Evolutionary conservation across 2,113 vertebrate species (phyloP), one percentile per base, ranked within the genome.

Genomic region (Lipotes vexillifer): DNA sequence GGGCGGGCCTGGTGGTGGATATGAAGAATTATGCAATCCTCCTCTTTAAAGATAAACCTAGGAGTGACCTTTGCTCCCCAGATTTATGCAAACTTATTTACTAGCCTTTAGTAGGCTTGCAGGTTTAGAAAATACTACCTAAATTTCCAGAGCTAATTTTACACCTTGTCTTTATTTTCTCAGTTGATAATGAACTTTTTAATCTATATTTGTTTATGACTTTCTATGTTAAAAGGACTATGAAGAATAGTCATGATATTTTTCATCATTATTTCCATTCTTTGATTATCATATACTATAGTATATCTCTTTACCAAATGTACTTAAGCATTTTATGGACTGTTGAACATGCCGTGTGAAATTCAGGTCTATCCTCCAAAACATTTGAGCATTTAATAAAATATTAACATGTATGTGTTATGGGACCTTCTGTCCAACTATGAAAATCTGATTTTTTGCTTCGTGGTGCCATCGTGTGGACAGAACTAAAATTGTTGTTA

Each of bases 401-500:
- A 44, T 75, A 57, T 20, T 55, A 90, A 55, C 5, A 36, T 33
- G 1, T n/a, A 15, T 55, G 4, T 89, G 23, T 65, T 72, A 27
- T 0, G 3, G 10, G 21, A 2, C 61, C 41, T 57, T 36, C 36
- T 59, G 63, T 29, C 12, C 65, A 59, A 6, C 13, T 29, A 21
- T 23, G 27, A 78, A 90, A 81, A 57, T 82, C 5, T 11, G 46
- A 94, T 78, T 92, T 93, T 91, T 90, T 12, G 23, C 87, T 29
- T 81, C 41, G 29, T 88, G 83, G 52, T 41, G 93, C 94, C 97
- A 81, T 66, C 77, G 1, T 23, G 97, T 84, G 78, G 71, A 20
- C 21, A 91, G 59, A 96, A 20, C 5, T 23, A 65, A 52, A 97
- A 98, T 75, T 86, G 66, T 5, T 90, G 59, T 15, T 14, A 7